Evolutionary conservation across 2,797 vertebrate species (phyloP).

Genomic region (Halcyon badia): DNA sequence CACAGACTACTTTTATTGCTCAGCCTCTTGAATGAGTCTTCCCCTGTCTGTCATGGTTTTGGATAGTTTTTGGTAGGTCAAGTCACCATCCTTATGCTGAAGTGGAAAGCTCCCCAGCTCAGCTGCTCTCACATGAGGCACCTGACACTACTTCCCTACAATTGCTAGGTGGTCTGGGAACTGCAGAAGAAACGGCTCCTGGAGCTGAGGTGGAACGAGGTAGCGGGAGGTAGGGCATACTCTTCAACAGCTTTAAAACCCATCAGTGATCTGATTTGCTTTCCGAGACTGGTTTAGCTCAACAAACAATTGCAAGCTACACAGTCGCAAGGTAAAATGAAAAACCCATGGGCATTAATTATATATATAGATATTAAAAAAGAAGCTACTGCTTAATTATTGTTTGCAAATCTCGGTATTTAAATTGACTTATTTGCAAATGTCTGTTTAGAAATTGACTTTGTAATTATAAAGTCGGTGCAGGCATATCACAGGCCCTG

Average conservation of each 20-base stretch:
- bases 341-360: slow-evolving; percentile 84
- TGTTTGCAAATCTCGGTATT: slow-evolving; percentile 86
- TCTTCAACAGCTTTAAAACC: slow-evolving; percentile 61
- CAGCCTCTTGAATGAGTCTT: background rate
- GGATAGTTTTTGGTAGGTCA: background rate
- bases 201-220: background rate
- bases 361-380: slow-evolving; percentile 84
- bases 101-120: background rate
- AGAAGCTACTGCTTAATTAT: slow-evolving; percentile 85
- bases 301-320: slow-evolving; percentile 79
- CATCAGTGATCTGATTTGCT: slow-evolving; percentile 75
- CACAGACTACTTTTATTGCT: background rate
- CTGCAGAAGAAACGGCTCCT: background rate
- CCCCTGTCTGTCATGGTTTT: background rate
- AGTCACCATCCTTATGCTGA: background rate
- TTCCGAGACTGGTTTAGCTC: slow-evolving; percentile 73
- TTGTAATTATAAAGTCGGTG: slow-evolving; percentile 85
- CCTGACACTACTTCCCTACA: background rate
- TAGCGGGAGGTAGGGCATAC: background rate
- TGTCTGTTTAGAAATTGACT: slow-evolving; percentile 88
- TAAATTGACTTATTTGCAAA: slow-evolving; percentile 88
- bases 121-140: rapidly evolving
- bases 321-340: slow-evolving; percentile 79
- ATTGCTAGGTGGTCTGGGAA: background rate
- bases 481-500: slow-evolving; percentile 81